Evolutionary conservation across 2,888 invertebrate species (phyloP).

Genomic region (Trisateles emortualis): DNA sequence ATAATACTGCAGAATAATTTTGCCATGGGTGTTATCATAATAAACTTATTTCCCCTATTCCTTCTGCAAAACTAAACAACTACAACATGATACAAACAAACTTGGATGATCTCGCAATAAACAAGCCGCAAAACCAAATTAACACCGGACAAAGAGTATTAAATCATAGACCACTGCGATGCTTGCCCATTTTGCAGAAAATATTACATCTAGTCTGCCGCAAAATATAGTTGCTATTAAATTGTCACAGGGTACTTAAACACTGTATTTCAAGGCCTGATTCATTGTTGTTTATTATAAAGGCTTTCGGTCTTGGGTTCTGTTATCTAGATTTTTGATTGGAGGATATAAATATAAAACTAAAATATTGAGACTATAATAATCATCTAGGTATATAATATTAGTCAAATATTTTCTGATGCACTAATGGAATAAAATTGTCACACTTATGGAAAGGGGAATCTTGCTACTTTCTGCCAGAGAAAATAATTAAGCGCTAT

Average conservation of each 20-base stretch:
- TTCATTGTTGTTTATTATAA: slow-evolving; percentile 49
- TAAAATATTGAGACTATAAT: background rate
- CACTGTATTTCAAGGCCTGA: slow-evolving; percentile 49
- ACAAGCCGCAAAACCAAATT: slow-evolving; percentile 55
- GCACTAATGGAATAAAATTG: too few species aligned
- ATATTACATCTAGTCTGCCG: slow-evolving; percentile 64
- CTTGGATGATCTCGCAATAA: slow-evolving; percentile 42
- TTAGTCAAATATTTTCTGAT: too few species aligned
- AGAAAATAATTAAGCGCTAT: too few species aligned
- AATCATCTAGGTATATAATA: too few species aligned
- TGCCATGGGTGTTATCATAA: too few species aligned
- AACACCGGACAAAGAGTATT: slow-evolving; percentile 55
- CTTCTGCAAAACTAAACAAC: slow-evolving; percentile 8
- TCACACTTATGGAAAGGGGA: too few species aligned
- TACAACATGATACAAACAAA: slow-evolving; percentile 18
- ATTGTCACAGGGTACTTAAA: slow-evolving; percentile 57
- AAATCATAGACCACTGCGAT: slow-evolving; percentile 65
- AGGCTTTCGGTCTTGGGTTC: slow-evolving; percentile 29
- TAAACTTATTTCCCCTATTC: too few species aligned
- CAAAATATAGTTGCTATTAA: slow-evolving; percentile 70
- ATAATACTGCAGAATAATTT: too few species aligned
- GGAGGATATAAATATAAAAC: background rate
- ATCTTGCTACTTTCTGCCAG: too few species aligned
- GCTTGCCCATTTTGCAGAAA: slow-evolving; percentile 61
- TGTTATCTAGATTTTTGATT: slow-evolving; percentile 15